Evolutionary conservation across 2,888 invertebrate genomes (phyloP), one percentile per base, ranked within the genome.

Genomic region (Mesorhabditis spiculigera): DNA sequence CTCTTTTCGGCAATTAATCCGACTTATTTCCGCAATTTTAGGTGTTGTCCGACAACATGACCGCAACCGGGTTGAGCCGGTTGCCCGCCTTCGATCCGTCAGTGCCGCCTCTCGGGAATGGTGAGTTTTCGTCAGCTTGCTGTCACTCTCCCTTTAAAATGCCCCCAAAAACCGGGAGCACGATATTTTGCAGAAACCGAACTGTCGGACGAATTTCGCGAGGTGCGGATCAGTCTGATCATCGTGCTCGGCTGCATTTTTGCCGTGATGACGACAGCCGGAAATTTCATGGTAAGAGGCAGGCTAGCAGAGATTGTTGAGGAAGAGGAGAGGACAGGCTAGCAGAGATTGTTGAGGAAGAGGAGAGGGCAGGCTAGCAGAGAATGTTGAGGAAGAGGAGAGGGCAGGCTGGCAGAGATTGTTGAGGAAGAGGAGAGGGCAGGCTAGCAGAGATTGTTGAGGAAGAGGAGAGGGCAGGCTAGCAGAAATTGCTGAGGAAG

Each of bases 241-340:
- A 72, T 82, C 66, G 73, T 78, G 61, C 65, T 81, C 65, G 85
- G 85, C 45, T 71, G 77, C 45, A 65, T 84, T 45, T 81, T 86
- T 68, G 80, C 85, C 5, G 61, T 83, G 8, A 67, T 82, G 63
- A 85, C 85, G 10, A 78, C 81, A 4, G 73, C 78, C 41, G 85
- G 85, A 69, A 85, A 85, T 73, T 71, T 81, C 63, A 80, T 84
- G 81, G 84, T 83, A 28, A 13, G 58, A 3, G 10, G 2, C 58
- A 50, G n/a, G 58, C 8, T 10, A 50, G 58, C 8, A 50, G 58
- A 50, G 8, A 10, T 50, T 50, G 8, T n/a, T 50, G 8, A 50
- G 58, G 8, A 13, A n/a, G 8, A 13, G 58, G 58, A 50, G 8
- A n/a, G 58, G 8, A 2, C 10, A 13, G 8, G 58, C n/a, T 50